Base-by-base conservation (phyloP, 2,888 invertebrate genomes). In the Junonia oenone region DNA sequence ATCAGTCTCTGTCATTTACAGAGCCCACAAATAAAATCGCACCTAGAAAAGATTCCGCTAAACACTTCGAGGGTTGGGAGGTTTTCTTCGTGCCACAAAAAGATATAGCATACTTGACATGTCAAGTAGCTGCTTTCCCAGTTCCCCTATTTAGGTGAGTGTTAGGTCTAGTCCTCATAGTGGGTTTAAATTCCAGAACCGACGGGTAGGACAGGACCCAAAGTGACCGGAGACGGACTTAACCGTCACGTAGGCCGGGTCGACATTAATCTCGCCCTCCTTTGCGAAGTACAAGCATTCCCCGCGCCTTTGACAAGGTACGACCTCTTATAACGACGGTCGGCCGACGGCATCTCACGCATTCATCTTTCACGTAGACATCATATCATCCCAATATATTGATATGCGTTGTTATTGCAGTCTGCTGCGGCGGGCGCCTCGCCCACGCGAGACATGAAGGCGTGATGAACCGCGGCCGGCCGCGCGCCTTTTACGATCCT, bases 281-380 rank as follows among this genome's bases (percentile, higher is more conserved):
- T 95, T 69, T 96, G 96, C 79, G 94, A 95, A 69, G 94, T 94
- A 63, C 95, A 96, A 90, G 94, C 94, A 52, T 95, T 92, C 80
- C 95, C 96, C 63, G 93, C 94, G 73, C 95, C 96, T 61, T 82
- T 91, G 48, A 94, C 94, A 92, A 95, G 95, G 96, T 95, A 94
- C 87, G 76, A 69, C 68, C 67, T 66, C 62, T 62, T 55, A 55
- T 59, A 59, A 51, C 51, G 62, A 66, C 71, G 80, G 81, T 74
- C 78, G 84, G 81, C 83, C 80, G 83, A 65, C 70, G 73, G 76
- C 76, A 75, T 77, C 75, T 82, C 87, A 84, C 90, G 88, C 90
- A 78, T 82, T 89, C 90, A 90, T 86, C 72, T 68, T 76, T 85
- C 88, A 86, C 85, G 79, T 84, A 85, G 81, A 75, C 76, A 75